Evolutionary conservation across 2,888 invertebrate genomes (phyloP).

Genomic region (Amphipyra berbera): DNA sequence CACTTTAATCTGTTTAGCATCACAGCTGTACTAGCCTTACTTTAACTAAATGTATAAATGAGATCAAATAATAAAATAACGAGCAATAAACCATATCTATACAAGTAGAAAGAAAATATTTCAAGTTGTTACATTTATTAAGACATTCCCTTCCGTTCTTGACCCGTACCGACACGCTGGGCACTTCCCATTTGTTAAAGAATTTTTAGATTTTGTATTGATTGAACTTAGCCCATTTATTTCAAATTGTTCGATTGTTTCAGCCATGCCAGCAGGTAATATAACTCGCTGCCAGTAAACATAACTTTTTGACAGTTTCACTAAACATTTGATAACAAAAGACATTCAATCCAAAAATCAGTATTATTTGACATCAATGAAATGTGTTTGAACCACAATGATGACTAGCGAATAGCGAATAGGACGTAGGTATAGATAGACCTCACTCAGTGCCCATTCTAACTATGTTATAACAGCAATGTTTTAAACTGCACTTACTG

Average conservation of each 20-base stretch:
- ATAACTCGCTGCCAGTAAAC: conserved; percentile 57
- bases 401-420: conserved; percentile 26
- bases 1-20: conserved; percentile 4
- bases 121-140: conserved; percentile 1
- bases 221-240: conserved; percentile 59
- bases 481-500: neutral
- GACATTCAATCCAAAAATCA: neutral
- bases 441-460: neutral
- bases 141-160: conserved; percentile 9
- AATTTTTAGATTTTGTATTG: conserved; percentile 51
- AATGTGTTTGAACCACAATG: conserved; percentile 9
- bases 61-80: conserved; percentile 28
- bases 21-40: conserved; percentile 10
- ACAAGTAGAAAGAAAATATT: conserved; percentile 13
- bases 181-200: conserved; percentile 40
- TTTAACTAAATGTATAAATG: conserved; percentile 19
- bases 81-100: conserved; percentile 7
- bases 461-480: neutral
- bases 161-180: conserved; percentile 30
- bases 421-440: conserved; percentile 16
- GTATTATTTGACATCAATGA: conserved; percentile 29
- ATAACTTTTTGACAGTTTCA: conserved; percentile 34
- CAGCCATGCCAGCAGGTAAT: conserved; percentile 61
- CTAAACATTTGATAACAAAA: conserved; percentile 14
- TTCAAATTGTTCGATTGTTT: conserved; percentile 62